Conservation (phyloP, 2,113 vertebrate genomes). For the Peromyscus maniculatus region DNA sequence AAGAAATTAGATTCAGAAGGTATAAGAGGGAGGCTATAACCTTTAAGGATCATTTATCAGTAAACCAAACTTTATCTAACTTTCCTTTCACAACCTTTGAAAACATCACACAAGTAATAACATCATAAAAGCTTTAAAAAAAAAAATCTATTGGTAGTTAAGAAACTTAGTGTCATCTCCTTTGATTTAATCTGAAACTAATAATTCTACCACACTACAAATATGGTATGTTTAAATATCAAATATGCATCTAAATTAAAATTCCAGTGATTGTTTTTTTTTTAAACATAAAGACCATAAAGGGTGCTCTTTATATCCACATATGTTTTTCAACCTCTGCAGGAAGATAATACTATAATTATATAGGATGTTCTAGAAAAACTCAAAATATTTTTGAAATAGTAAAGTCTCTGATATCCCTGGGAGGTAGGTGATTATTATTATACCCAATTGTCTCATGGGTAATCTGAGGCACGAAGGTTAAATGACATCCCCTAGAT, state of each 20-base stretch:
- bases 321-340: constrained; percentile 71
- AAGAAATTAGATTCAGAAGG: constrained; percentile 51
- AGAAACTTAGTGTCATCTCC: constrained; percentile 49
- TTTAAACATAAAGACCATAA: constrained; percentile 70
- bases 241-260: constrained; percentile 76
- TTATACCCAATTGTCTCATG: constrained; percentile 77
- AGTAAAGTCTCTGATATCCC: constrained; percentile 79
- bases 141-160: constrained; percentile 24
- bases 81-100: constrained; percentile 59
- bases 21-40: constrained; percentile 55
- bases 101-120: constrained; percentile 49
- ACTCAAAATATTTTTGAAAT: constrained; percentile 79
- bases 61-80: constrained; percentile 53
- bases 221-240: constrained; percentile 77
- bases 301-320: constrained; percentile 64
- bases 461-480: constrained; percentile 83
- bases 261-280: constrained; percentile 73
- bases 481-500: constrained; percentile 65
- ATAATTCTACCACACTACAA: constrained; percentile 64
- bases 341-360: constrained; percentile 72
- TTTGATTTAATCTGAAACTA: constrained; percentile 64
- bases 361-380: constrained; percentile 80
- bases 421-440: constrained; percentile 82
- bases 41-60: constrained; percentile 37
- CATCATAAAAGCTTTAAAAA: constrained; percentile 41